A percentile compares a stretch with the other conserved stretches of the same genome.
Evolutionary conservation across 2,113 vertebrate species (phyloP).

Genomic region (Menidia beryllina): DNA sequence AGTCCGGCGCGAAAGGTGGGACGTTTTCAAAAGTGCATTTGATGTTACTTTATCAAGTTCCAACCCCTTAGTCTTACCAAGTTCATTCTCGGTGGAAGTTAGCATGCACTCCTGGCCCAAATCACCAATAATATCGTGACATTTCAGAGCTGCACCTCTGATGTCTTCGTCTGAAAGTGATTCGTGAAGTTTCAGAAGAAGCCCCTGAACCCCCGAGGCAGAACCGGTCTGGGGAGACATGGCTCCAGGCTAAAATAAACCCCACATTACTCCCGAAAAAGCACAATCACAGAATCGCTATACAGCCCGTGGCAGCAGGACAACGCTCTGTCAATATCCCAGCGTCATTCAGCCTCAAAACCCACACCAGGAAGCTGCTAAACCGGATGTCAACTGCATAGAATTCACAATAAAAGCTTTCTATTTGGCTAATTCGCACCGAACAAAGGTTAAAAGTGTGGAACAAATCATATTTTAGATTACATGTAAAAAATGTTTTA

Average conservation of each 20-base stretch:
- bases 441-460: no score
- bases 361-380: conserved; percentile 12
- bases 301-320: neutral
- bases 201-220: conserved; percentile 53
- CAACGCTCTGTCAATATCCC: neutral
- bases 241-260: neutral
- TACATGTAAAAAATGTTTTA: no score
- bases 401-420: conserved; percentile 50
- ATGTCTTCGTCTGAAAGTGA: conserved; percentile 75
- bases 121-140: conserved; percentile 84
- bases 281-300: neutral
- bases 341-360: neutral
- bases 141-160: conserved; percentile 71
- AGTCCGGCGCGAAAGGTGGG: conserved; percentile 4
- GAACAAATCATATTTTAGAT: no score
- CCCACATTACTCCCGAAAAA: neutral
- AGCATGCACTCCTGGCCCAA: conserved; percentile 89
- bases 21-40: neutral
- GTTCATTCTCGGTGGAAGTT: conserved; percentile 72
- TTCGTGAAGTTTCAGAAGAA: conserved; percentile 82
- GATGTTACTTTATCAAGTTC: no score
- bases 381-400: neutral
- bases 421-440: no score
- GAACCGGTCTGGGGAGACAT: conserved; percentile 53
- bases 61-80: conserved; percentile 80